phyloP scores from a whole-genome alignment of 2,113 vertebrate species.

The Hyla sarda region DNA sequence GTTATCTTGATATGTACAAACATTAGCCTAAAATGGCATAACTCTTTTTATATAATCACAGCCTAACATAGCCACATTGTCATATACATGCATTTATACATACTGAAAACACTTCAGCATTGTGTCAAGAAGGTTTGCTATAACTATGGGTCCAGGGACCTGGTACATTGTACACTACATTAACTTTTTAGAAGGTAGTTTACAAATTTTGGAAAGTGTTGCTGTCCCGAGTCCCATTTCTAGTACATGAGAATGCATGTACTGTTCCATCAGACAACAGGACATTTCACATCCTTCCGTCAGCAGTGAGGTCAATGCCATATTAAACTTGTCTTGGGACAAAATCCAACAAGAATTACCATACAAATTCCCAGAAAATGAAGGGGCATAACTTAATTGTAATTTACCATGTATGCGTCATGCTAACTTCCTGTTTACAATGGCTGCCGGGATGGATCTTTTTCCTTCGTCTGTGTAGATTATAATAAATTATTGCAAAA shows the following conservation, averaged over 20 bases:
- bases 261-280: slow-evolving; percentile 6
- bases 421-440: slow-evolving; percentile 1
- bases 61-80: background rate
- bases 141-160: background rate
- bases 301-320: slow-evolving; percentile 16
- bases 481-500: background rate
- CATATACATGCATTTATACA: background rate
- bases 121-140: background rate
- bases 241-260: background rate
- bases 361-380: slow-evolving; percentile 12
- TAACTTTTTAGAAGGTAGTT: background rate
- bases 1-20: too few species aligned
- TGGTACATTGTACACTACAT: background rate
- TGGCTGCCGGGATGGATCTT: background rate
- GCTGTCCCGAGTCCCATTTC: background rate
- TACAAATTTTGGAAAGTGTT: slow-evolving; percentile 19
- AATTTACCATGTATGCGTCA: slow-evolving; percentile 12
- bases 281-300: background rate
- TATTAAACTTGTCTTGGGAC: slow-evolving; percentile 39
- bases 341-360: slow-evolving; percentile 1
- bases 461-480: background rate
- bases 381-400: slow-evolving; percentile 12
- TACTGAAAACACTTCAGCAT: background rate
- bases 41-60: background rate
- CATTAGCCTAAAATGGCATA: background rate